Base-by-base conservation (phyloP, 2,113 vertebrate species). In the Hyla sarda region DNA sequence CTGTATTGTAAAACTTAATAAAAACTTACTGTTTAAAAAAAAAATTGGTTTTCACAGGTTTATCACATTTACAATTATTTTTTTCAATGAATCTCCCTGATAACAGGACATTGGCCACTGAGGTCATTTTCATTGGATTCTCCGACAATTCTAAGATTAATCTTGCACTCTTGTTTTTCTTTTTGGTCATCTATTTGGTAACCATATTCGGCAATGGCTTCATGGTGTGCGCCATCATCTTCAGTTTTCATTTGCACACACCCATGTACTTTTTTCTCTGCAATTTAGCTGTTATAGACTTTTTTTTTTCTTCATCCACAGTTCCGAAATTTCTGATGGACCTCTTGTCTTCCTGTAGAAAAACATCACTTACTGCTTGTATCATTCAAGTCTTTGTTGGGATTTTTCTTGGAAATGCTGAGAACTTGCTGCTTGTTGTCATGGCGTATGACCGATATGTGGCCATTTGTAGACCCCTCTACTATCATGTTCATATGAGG, bases 371-470 rank as follows among this genome's bases (percentile, higher is more conserved):
- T 25, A n/a, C n/a, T 41, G 52, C 21, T 32, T 83, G 82, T n/a
- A 25, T 34, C 12, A 7, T 45, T 41, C 82, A 84, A 41, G 32
- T 84, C 28, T 32, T 41, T 45, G 23, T 60, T 17, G 45, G 30
- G 3, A 1, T 75, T 9, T 47, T 60, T 47, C 32, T 84, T 2
- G 82, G 30, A 74, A 54, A 21, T 21, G 19, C 34, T 8, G 82
- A 84, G 21, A 17, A 32, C 21, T 3, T 85, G 71, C 81, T 87
- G 21, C 87, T 85, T 13, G 87, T 88, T 0, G 81, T 90, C 34
- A 91, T 92, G 91, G 90, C 91, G 7, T 90, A 69, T 37, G 65
- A 69, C 65, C 65, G 65, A 19, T 69, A 34, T 34, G 65, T 21
- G 2, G 65, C 65, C 32, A 69, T 69, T 34, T 69, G 30, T 37